A percentile compares a stretch with the other conserved stretches of the same genome.
Conservation (phyloP, 2,888 invertebrate genomes). For the Acronicta psi region DNA sequence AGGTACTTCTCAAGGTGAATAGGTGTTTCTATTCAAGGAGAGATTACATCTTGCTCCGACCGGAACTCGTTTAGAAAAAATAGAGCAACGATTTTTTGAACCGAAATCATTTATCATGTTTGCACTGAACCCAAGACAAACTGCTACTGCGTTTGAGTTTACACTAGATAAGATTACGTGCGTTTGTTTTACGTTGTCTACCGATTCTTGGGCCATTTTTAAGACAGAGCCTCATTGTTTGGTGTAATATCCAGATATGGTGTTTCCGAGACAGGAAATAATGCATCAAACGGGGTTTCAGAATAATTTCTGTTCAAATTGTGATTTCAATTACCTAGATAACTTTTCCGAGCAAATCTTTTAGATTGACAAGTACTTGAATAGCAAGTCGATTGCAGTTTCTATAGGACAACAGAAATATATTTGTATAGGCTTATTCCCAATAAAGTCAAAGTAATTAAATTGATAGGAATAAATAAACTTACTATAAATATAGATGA, state of each 20-base stretch:
- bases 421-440: too few species aligned
- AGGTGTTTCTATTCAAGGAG: slow-evolving; percentile 86
- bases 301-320: slow-evolving; percentile 16
- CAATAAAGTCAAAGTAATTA: not conserved
- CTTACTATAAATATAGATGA: slow-evolving; percentile 12
- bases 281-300: slow-evolving; percentile 54
- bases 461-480: slow-evolving; percentile 1
- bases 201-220: slow-evolving; percentile 84
- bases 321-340: slow-evolving; percentile 1
- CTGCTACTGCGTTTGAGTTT: slow-evolving; percentile 88
- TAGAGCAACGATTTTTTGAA: slow-evolving; percentile 85
- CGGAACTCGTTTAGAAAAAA: slow-evolving; percentile 86
- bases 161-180: slow-evolving; percentile 85
- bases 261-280: slow-evolving; percentile 74
- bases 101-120: slow-evolving; percentile 88
- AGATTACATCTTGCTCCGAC: slow-evolving; percentile 81
- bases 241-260: slow-evolving; percentile 71
- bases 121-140: slow-evolving; percentile 87
- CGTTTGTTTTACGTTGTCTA: slow-evolving; percentile 87
- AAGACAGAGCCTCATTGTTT: slow-evolving; percentile 85
- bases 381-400: too few species aligned
- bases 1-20: slow-evolving; percentile 89
- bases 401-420: too few species aligned
- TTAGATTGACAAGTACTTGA: too few species aligned
- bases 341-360: not conserved